Base-by-base conservation (phyloP, 2,797 vertebrate genomes). In the Neomorphus geoffroyi region DNA sequence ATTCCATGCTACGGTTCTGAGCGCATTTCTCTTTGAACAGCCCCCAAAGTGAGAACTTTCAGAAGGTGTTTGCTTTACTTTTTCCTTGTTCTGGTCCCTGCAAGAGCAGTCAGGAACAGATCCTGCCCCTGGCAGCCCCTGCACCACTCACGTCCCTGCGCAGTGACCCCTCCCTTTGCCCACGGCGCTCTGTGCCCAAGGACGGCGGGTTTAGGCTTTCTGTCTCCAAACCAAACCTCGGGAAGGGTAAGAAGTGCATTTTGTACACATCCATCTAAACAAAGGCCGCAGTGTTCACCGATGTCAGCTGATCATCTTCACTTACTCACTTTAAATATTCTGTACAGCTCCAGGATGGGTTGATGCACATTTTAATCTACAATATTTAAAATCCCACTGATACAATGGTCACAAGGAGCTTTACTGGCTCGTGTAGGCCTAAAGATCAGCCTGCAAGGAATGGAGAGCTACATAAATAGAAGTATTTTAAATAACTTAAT, bases 21-120 rank as follows among this genome's bases (percentile, higher is more conserved):
- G 85, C 86, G 77, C 80, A 92, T 73, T 84, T 84, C 82, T 58
- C 67, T 80, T 79, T 41, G 28, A 92, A 77, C 67, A 79, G 32
- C 58, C 37, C 46, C 67, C 32, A 10, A n/a, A 88, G 84, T 32
- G 66, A 83, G 87, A 88, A 57, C 65, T 67, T 89, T 41, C 67
- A 56, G 37, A 46, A 65, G 35, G 65, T 50, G 27, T 46, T 78
- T 50, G 21, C 21, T 27, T 57, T 24, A 14, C 28, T 74, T 57
- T 50, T 51, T 48, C 41, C 22, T 22, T 27, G 24, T 51, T 61
- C n/a, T 2, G 3, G 9, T 18, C 50, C 28, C 33, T 30, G 39
- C 14, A 27, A 46, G 88, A 61, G 26, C 26, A 77, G 60, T 27
- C 79, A 15, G 5, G 17, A 7, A 35, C 6, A 1, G 57, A 30